These are phyloP conservation scores for Calephelis virginiensis DNA, from an alignment of 1,140 invertebrate genomes.

Conservation along the genomic window DNA sequence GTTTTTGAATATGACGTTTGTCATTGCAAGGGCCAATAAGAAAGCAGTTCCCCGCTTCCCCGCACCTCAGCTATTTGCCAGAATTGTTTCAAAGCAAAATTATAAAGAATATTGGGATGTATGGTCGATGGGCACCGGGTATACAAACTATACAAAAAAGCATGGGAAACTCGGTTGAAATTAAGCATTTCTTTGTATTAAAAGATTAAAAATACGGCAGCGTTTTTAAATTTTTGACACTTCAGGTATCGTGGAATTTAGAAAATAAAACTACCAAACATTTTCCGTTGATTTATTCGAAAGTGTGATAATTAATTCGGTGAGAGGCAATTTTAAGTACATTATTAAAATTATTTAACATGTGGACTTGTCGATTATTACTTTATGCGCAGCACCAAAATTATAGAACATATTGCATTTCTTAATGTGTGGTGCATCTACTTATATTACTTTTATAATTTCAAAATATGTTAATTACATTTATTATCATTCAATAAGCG, in stretches of 20 bases:
- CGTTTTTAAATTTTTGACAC: too few relatives aligned
- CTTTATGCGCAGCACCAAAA: constrained; percentile 13
- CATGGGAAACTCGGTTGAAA: too few relatives aligned
- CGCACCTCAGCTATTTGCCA: too few relatives aligned
- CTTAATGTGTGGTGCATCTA: background rate
- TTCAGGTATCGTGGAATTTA: background rate
- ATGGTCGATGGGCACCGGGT: too few relatives aligned
- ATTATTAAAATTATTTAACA: constrained; percentile 10
- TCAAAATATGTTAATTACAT: background rate
- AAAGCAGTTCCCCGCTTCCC: too few relatives aligned
- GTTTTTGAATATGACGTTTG: too few relatives aligned
- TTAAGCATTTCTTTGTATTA: too few relatives aligned
- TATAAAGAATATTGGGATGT: too few relatives aligned
- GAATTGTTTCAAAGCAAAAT: too few relatives aligned
- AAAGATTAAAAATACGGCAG: too few relatives aligned
- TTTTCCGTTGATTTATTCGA: constrained; percentile 37
- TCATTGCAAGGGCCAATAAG: too few relatives aligned
- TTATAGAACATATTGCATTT: constrained; percentile 12
- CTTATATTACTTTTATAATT: background rate
- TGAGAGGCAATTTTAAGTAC: constrained; percentile 58
- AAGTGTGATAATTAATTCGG: constrained; percentile 66
- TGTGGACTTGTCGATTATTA: background rate
- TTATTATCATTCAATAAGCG: constrained; percentile 9
- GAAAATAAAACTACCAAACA: constrained; percentile 14
- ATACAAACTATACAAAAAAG: too few relatives aligned